These are phyloP conservation scores for Hydrozoanthus tunicans DNA, from an alignment of 64 coral and sea anemone species.

Conservation along the genomic window DNA sequence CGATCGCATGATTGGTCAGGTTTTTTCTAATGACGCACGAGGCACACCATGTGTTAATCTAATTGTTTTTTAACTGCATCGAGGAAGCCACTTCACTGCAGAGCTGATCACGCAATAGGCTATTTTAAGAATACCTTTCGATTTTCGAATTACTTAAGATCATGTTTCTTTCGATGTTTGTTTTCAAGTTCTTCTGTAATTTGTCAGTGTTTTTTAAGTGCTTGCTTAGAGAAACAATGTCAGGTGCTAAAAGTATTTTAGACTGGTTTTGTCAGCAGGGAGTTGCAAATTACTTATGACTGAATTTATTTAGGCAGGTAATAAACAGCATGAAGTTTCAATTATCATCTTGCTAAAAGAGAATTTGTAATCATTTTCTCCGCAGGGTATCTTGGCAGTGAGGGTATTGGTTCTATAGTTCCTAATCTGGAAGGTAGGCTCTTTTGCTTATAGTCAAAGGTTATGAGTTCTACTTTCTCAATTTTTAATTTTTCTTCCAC, in stretches of 20 bases:
- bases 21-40: neutral
- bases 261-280: neutral
- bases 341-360: neutral
- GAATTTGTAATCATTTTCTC: neutral
- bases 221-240: neutral
- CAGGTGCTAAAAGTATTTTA: neutral
- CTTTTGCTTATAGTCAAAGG: neutral
- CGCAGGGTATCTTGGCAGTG: conserved; percentile 1
- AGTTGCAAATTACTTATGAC: neutral
- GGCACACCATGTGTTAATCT: neutral
- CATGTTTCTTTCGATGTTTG: neutral
- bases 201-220: neutral
- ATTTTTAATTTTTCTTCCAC: neutral
- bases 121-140: conserved; percentile 18
- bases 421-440: conserved; percentile 3
- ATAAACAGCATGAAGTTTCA: neutral
- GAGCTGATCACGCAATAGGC: neutral
- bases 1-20: conserved; percentile 19
- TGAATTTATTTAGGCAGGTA: neutral
- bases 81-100: neutral
- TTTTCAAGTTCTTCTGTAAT: neutral
- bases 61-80: conserved; percentile 2
- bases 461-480: neutral
- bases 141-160: neutral
- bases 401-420: neutral